phyloP scores from a whole-genome alignment of 2,113 vertebrate genomes.

The Falcunculus frontatus region DNA sequence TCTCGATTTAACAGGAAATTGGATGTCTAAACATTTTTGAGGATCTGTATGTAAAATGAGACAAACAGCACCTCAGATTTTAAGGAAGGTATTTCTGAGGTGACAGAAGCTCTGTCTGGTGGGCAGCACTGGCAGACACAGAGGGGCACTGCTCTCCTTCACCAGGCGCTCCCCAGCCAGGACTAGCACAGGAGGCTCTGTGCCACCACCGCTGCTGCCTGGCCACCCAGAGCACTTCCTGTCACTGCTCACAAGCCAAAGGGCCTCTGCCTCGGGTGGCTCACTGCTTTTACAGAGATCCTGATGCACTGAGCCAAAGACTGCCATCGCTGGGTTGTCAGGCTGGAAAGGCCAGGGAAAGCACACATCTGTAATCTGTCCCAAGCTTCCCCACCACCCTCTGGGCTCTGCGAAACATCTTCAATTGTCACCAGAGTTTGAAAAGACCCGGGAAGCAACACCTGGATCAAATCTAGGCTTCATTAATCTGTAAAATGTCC shows the following conservation, averaged over 20 bases:
- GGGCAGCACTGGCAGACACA: background rate
- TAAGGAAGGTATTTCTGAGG: background rate
- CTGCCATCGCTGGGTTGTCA: background rate
- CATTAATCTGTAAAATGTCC: background rate
- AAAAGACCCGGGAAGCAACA: background rate
- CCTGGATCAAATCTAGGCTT: conserved; percentile 1
- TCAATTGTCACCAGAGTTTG: background rate
- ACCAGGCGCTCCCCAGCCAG: background rate
- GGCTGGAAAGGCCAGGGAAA: background rate
- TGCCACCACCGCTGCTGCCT: accelerated
- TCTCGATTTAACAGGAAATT: background rate
- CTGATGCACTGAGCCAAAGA: background rate
- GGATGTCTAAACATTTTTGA: background rate
- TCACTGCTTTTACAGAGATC: background rate
- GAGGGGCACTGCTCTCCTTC: background rate
- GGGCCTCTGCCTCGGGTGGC: accelerated
- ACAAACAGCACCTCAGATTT: background rate
- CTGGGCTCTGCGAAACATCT: background rate
- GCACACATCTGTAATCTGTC: background rate
- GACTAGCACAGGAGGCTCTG: background rate
- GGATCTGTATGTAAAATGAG: background rate
- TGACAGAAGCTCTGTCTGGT: background rate
- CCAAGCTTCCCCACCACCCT: background rate
- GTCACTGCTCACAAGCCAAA: background rate
- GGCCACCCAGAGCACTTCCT: background rate